phyloP scores from a whole-genome alignment of 1,140 invertebrate species.

The Drosophila melanogaster region Release_6_plus_ISO1_MT NT_033777.3:12663501-12664000 shows the following conservation, averaged over 20 bases:
- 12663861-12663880: constrained; percentile 72
- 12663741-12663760: constrained; percentile 66
- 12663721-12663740: constrained; percentile 44
- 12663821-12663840: constrained; percentile 34
- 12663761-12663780: constrained; percentile 80
- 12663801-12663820: constrained; percentile 26
- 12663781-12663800: constrained; percentile 36
- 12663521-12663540: constrained; percentile 62
- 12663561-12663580: constrained; percentile 41
- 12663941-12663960: constrained; percentile 7
- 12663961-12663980: constrained; percentile 16
- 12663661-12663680: constrained; percentile 62
- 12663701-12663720: constrained; percentile 76
- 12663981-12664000: neutral
- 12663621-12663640: constrained; percentile 74
- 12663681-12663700: constrained; percentile 76
- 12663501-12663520: constrained; percentile 26
- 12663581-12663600: constrained; percentile 54
- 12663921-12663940: constrained; percentile 26
- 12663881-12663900: constrained; percentile 68
- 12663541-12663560: constrained; percentile 71
- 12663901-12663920: constrained; percentile 72
- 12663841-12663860: constrained; percentile 66
- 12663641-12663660: constrained; percentile 82
- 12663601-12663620: constrained; percentile 57